Evolutionary conservation across 2,113 vertebrate species (phyloP), one percentile per base, ranked within the genome.

Genomic region (Misgurnus mizolepis): DNA sequence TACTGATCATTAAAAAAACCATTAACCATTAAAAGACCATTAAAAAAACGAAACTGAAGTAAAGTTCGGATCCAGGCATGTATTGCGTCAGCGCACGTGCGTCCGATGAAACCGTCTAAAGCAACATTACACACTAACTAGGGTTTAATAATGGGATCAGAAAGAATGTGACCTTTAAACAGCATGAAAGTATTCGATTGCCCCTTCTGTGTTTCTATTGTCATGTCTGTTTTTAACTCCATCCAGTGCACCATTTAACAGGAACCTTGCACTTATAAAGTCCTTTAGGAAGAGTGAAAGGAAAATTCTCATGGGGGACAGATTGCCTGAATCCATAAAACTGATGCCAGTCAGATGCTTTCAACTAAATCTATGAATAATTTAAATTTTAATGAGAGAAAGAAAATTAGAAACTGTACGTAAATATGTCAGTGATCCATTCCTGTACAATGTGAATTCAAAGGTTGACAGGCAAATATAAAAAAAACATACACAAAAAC

Each of bases 151-250:
- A 22, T 22, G 22, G 0, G 22, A 22, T 22, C 1, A 22, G 22
- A 22, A 22, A 1, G 22, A 22, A 22, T 22, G 22, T 22, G 22
- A 22, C 22, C 22, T 22, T 22, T 65, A n/a, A 61, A 77, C 55
- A 62, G 15, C 72, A n/a, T 50, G 58, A 60, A 85, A 66, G 62
- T 69, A 58, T 73, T 12, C 17, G 8, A 67, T 47, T 80, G 41
- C 22, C 12, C 47, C 53, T 76, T 82, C 22, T 53, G 27, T 50
- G 67, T 70, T 22, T 49, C 27, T 45, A 41, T 58, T 56, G 22
- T 70, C 67, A 72, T 83, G 71, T 60, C 55, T 62, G 55, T 80
- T 79, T 80, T 64, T 55, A 64, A 80, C 49, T 67, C 64, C 22
- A 18, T 61, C n/a, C 73, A 43, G 47, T 34, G 11, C 15, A 75